Evolutionary conservation across 2,113 vertebrate genomes (phyloP).

Genomic region (Gadus macrocephalus): DNA sequence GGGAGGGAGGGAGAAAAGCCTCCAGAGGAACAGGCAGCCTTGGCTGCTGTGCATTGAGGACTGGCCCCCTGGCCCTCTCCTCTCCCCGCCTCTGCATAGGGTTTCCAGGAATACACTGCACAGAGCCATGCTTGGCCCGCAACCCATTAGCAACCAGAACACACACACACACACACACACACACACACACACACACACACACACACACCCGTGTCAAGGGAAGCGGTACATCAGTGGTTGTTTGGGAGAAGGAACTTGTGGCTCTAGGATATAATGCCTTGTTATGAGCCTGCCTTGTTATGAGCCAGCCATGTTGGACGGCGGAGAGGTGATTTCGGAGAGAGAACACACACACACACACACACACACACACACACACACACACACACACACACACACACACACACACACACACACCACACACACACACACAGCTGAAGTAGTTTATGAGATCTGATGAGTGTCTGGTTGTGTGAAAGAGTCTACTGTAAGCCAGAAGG

Average conservation of each 20-base stretch:
- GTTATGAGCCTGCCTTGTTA: slow-evolving; percentile 13
- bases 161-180: slow-evolving; percentile 11
- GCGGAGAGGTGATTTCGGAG: slow-evolving; percentile 34
- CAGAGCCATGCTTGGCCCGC: slow-evolving; percentile 29
- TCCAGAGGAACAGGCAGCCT: slow-evolving; percentile 29
- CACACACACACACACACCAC: slow-evolving; percentile 32
- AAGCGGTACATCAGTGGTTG: slow-evolving; percentile 6
- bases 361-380: slow-evolving; percentile 15
- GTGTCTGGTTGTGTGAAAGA: slow-evolving; percentile 39
- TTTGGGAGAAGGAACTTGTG: too few species aligned
- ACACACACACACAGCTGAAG: slow-evolving; percentile 35
- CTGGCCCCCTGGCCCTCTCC: slow-evolving; percentile 14
- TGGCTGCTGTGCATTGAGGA: slow-evolving; percentile 24
- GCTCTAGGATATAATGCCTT: slow-evolving; percentile 11
- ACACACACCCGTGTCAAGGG: slow-evolving; percentile 8
- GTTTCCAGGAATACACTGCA: slow-evolving; percentile 62
- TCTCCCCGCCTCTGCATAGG: slow-evolving; percentile 28
- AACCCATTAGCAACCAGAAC: slow-evolving; percentile 14
- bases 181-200: slow-evolving; percentile 26
- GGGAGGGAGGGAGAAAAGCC: slow-evolving; percentile 9
- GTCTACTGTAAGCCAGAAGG: slow-evolving; percentile 40
- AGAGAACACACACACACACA: slow-evolving; percentile 14
- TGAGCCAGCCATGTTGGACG: slow-evolving; percentile 19
- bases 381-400: slow-evolving; percentile 31
- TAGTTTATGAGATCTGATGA: slow-evolving; percentile 3